Percentiles rank a stretch among this genome's conserved stretches.
phyloP scores from a whole-genome alignment of 2,888 invertebrate species.

The Cabera pusaria region DNA sequence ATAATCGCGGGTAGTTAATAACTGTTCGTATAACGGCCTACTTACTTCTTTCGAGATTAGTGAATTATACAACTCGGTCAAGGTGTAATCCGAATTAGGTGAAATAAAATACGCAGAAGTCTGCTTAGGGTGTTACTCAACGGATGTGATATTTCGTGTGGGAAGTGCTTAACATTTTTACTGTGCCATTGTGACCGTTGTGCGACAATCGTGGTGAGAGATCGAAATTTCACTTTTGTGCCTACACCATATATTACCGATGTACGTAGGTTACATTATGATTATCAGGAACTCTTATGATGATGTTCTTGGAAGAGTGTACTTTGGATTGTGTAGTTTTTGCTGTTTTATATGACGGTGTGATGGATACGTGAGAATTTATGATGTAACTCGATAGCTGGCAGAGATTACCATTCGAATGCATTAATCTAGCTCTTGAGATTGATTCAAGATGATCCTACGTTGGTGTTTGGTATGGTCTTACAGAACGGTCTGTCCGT shows the following conservation, averaged over 20 bases:
- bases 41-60: constrained; percentile 37
- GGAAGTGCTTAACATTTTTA: constrained; percentile 59
- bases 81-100: constrained; percentile 55
- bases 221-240: constrained; percentile 73
- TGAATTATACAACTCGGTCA: constrained; percentile 54
- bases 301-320: constrained; percentile 25
- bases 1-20: constrained; percentile 44
- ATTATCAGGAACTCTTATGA: constrained; percentile 16
- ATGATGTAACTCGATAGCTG: constrained; percentile 17
- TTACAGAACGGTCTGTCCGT: too few relatives aligned
- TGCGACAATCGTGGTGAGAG: constrained; percentile 65
- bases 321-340: constrained; percentile 22
- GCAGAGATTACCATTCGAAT: background rate
- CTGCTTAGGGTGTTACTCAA: constrained; percentile 52
- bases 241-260: constrained; percentile 39
- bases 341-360: constrained; percentile 19
- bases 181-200: constrained; percentile 47
- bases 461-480: too few relatives aligned
- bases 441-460: constrained; percentile 14
- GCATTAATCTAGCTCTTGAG: constrained; percentile 22
- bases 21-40: constrained; percentile 34
- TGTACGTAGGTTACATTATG: constrained; percentile 33
- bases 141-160: constrained; percentile 53
- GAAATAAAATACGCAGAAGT: constrained; percentile 53
- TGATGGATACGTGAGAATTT: constrained; percentile 22